These are phyloP conservation scores for Ellobius talpinus DNA, from an alignment of 2,113 vertebrate species.

Conservation along the genomic window DNA sequence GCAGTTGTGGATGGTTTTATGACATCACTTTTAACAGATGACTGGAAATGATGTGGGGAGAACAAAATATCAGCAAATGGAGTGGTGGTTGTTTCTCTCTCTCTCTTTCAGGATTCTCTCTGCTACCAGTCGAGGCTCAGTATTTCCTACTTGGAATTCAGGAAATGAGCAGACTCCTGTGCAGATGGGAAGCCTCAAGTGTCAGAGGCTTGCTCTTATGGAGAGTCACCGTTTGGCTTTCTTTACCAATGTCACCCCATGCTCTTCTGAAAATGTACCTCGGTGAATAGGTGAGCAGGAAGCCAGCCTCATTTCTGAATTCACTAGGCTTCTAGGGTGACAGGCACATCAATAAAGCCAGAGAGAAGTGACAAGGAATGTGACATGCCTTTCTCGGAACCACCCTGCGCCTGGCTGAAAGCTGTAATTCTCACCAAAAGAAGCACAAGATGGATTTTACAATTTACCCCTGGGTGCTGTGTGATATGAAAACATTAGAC, in stretches of 20 bases:
- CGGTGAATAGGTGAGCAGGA: slow-evolving; percentile 56
- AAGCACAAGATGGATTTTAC: neutral
- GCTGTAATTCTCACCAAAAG: slow-evolving; percentile 51
- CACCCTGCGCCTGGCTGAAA: slow-evolving; percentile 39
- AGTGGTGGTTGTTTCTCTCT: neutral
- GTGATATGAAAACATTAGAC: slow-evolving; percentile 36
- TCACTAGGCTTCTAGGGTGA: slow-evolving; percentile 62
- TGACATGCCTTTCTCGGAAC: slow-evolving; percentile 66
- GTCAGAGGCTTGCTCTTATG: neutral
- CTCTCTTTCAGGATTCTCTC: neutral
- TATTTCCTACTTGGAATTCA: neutral
- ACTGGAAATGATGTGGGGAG: neutral
- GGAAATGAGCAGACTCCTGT: neutral
- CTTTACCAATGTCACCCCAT: neutral
- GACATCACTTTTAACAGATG: neutral
- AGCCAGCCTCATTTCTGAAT: slow-evolving; percentile 44
- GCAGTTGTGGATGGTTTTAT: neutral
- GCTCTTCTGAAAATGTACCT: slow-evolving; percentile 52
- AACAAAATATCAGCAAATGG: slow-evolving; percentile 14
- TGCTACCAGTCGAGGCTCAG: neutral
- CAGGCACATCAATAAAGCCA: slow-evolving; percentile 67
- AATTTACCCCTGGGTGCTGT: neutral
- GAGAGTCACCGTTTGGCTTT: slow-evolving; percentile 10
- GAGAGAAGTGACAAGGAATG: slow-evolving; percentile 45
- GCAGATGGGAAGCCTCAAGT: neutral